Evolutionary conservation across 2,888 invertebrate genomes (phyloP), one percentile per base, ranked within the genome.

Genomic region (Latheticus oryzae): DNA sequence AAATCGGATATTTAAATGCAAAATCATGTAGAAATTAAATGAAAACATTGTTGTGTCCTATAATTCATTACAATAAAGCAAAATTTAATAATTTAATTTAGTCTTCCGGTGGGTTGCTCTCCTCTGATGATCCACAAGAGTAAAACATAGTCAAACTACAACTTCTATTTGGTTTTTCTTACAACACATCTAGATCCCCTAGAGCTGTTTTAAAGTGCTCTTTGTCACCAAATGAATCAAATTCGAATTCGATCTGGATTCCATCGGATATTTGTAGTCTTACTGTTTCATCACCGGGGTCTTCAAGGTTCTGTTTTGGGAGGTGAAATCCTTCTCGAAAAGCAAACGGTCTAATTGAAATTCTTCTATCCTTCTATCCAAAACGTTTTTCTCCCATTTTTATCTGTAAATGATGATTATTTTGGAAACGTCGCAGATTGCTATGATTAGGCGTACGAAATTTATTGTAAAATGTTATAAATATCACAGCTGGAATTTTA

Each of bases 141-240:
- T 21, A 21, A 21, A 21, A 21, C 21, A 21, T 21, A 21, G 21
- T 21, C 5, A 21, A 21, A 21, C 21, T 21, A 21, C 4, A 21
- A 21, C 21, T 21, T 21, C 21, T 5, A 21, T 21, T 21, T 21
- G 21, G 21, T 21, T 21, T 21, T 21, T 21, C 21, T 21, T 21
- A 21, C 21, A 13, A 32, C 4, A 32, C 32, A 32, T 32, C 12
- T 32, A 32, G 32, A 32, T 32, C 32, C 11, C 32, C 32, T 32
- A 32, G 7, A 9, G 32, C 4, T 32, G 32, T 32, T 32, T 32
- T 32, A 32, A 32, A 32, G 11, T 32, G 32, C 32, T 32, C 5
- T 32, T 32, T 32, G 11, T 32, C 11, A 32, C 8, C 32, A 32
- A 32, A 32, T 32, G 32, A 32, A 32, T 32, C 32, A 32, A 32